A percentile compares a stretch with the other conserved stretches of the same genome.
These are phyloP conservation scores for Petrocephalus sullivani DNA, from an alignment of 2,797 vertebrate genomes.

Conservation along the genomic window DNA sequence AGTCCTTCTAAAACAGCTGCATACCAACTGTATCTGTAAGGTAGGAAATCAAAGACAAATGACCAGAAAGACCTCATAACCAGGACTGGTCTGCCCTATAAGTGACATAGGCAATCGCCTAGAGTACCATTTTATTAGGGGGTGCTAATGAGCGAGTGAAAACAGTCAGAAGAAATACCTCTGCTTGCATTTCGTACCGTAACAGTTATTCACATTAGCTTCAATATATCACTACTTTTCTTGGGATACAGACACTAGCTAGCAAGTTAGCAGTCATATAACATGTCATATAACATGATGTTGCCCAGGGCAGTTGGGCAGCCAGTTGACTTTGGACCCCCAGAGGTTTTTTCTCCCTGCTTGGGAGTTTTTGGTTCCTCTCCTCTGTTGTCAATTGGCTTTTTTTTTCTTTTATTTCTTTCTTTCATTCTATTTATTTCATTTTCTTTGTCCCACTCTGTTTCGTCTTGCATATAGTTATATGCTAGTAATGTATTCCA, in stretches of 20 bases:
- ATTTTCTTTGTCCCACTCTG: too few relatives aligned
- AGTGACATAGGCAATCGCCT: not conserved
- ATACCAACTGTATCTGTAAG: not conserved
- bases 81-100: not conserved
- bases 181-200: not conserved
- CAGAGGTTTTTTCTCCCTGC: too few relatives aligned
- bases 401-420: not conserved
- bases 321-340: too few relatives aligned
- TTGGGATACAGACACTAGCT: not conserved
- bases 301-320: too few relatives aligned
- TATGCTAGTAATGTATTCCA: too few relatives aligned
- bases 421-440: too few relatives aligned
- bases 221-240: not conserved
- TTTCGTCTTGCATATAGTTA: too few relatives aligned
- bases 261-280: not conserved
- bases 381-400: not conserved
- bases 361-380: too few relatives aligned
- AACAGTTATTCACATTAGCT: not conserved
- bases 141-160: not conserved
- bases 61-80: not conserved
- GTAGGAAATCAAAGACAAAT: not conserved
- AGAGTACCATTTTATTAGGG: not conserved
- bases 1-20: not conserved
- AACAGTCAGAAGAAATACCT: not conserved
- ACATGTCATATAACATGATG: not conserved